Evolutionary conservation across 2,113 vertebrate genomes (phyloP), one percentile per base, ranked within the genome.

Genomic region (Periophthalmodon schlosseri): DNA sequence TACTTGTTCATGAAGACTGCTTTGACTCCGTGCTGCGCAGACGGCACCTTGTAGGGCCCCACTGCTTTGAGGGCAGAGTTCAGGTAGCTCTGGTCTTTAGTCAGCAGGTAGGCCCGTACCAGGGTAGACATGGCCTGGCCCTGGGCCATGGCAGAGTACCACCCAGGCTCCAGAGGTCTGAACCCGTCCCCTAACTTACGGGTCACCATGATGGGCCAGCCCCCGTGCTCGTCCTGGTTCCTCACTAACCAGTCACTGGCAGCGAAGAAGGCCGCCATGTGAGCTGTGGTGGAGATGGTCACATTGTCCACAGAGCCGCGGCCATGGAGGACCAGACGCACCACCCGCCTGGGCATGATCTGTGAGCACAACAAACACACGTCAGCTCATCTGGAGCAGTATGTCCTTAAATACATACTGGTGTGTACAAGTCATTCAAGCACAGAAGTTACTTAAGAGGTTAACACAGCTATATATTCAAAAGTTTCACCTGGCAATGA

Each of bases 101-200:
- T 99, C 77, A 99, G 86, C 24, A 96, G 93, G 86, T 97, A 98
- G 0, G 97, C 97, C 69, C 97, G 87, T 76, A 99, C 97, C 79
- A 99, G 83, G 0, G 97, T 98, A 2, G 98, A 99, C 84, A 99
- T 99, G 84, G 96, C 98, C 86, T 99, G 98, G 15, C 98, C 98
- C 28, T 99, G 98, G 0, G 98, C 97, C 98, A 99, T 99, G 83
- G 97, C 97, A 0, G 98, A 99, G 91, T 99, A 99, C 98, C 98
- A 99, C 54, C 98, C 98, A 0, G 97, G 98, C 20, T 99, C 98
- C 86, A 99, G 76, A 8, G 98, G 91, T 20, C 86, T 95, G 84
- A 99, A 99, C 7, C 97, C 97, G 24, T 99, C 98, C 0, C 98
- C 98, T 28, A 99, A 82, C 76, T 99, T 99, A 20, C 98, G 95